Evolutionary conservation across 1,140 invertebrate species (phyloP).

Genomic region (Eriosoma lanigerum): DNA sequence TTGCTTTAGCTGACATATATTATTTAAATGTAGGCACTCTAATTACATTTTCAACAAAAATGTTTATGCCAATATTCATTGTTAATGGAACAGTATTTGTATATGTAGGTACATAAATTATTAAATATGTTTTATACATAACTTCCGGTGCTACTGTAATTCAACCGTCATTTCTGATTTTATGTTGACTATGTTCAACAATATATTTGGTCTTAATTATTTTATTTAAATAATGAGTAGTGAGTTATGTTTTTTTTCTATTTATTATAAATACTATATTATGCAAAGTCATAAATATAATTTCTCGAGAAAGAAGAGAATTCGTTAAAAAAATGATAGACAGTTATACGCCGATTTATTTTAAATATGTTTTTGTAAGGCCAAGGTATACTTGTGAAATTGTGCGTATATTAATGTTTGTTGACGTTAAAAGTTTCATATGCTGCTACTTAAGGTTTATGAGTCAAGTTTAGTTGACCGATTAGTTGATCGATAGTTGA

Average conservation of each 20-base stretch:
- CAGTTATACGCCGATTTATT: too few relatives aligned
- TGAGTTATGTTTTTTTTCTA: neutral
- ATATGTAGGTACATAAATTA: conserved; percentile 5
- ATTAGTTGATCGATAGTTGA: too few relatives aligned
- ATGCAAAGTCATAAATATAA: too few relatives aligned
- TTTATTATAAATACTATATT: too few relatives aligned
- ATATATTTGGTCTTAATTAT: neutral
- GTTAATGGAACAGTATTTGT: neutral
- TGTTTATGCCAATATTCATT: neutral
- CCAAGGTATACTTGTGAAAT: too few relatives aligned
- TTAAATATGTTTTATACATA: neutral
- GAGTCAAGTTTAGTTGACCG: too few relatives aligned
- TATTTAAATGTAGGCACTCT: neutral
- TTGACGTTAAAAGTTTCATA: neutral
- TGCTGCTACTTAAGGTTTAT: too few relatives aligned
- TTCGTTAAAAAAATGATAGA: too few relatives aligned
- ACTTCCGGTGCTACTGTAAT: neutral
- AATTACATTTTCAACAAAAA: neutral
- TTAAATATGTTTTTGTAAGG: too few relatives aligned
- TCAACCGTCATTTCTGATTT: conserved; percentile 17
- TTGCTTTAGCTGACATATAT: too few relatives aligned
- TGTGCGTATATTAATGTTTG: neutral
- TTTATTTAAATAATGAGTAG: neutral
- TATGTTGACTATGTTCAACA: neutral
- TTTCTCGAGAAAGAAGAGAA: too few relatives aligned